These are phyloP conservation scores for Saguinus imperator DNA, from an alignment of 2,113 vertebrate species.

Conservation along the genomic window DNA sequence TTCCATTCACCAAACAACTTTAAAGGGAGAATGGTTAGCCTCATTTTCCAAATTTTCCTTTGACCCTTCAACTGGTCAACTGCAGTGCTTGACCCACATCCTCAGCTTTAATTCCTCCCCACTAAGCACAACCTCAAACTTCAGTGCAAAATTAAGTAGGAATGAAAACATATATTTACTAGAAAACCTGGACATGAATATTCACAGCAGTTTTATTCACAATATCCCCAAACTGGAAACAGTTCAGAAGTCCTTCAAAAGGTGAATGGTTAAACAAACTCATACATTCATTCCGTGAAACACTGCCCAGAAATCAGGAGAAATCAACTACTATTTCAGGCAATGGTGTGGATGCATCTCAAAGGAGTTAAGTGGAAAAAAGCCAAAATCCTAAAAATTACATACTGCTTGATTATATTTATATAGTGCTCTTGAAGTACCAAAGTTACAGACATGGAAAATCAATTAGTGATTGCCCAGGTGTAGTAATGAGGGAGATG, in stretches of 20 bases:
- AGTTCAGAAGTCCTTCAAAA: neutral
- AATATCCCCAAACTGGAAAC: neutral
- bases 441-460: neutral
- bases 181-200: neutral
- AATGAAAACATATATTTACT: neutral
- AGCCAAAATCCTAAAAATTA: neutral
- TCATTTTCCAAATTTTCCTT: neutral
- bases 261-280: neutral
- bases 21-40: neutral
- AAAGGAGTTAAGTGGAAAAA: neutral
- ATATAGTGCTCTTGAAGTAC: neutral
- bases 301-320: neutral
- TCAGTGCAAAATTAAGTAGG: neutral
- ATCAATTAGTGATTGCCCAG: accelerated
- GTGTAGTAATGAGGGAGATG: neutral
- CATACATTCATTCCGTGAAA: neutral
- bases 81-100: neutral
- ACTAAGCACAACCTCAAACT: neutral
- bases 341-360: neutral
- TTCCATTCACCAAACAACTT: neutral
- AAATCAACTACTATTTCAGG: neutral
- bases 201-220: neutral
- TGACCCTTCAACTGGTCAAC: neutral
- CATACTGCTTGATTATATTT: accelerated
- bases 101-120: neutral